Percentiles rank a stretch among this genome's conserved stretches.
phyloP scores from a whole-genome alignment of 2,888 invertebrate genomes.

The Macrosoma leucophasiata region DNA sequence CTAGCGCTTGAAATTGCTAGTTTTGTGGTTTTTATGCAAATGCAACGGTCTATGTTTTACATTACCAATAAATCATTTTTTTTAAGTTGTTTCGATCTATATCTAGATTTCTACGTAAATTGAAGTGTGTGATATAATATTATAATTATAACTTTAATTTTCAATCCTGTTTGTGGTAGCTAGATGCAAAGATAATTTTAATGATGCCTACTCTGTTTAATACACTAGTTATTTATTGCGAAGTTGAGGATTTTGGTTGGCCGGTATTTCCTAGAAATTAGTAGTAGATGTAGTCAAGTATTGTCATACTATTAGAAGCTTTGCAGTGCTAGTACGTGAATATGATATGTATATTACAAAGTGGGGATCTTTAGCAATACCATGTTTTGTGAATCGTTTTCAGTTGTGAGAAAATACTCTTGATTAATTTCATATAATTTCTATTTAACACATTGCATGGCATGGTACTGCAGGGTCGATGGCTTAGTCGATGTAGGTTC shows the following conservation, averaged over 20 bases:
- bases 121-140: conserved; percentile 65
- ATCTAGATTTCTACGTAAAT: conserved; percentile 52
- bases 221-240: conserved; percentile 62
- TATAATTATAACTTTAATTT: conserved; percentile 41
- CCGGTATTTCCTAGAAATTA: conserved; percentile 57
- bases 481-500: conserved; percentile 60
- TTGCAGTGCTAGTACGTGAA: conserved; percentile 54
- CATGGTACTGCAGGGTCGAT: conserved; percentile 37
- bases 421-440: too few relatives aligned
- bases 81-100: conserved; percentile 37
- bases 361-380: conserved; percentile 17
- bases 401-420: too few relatives aligned
- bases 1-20: conserved; percentile 44
- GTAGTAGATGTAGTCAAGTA: conserved; percentile 49
- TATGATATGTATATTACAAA: conserved; percentile 14
- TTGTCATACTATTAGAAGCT: conserved; percentile 56
- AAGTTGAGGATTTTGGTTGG: conserved; percentile 56
- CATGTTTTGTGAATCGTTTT: conserved; percentile 23
- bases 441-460: conserved; percentile 21
- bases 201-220: conserved; percentile 49
- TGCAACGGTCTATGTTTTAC: conserved; percentile 41
- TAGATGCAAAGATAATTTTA: conserved; percentile 49
- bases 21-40: conserved; percentile 43
- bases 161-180: conserved; percentile 62
- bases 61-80: conserved; percentile 34